Percentiles rank a stretch among this genome's conserved stretches.
phyloP scores from a whole-genome alignment of 92 coral and sea anemone species.

The Phenganax subtilis region DNA sequence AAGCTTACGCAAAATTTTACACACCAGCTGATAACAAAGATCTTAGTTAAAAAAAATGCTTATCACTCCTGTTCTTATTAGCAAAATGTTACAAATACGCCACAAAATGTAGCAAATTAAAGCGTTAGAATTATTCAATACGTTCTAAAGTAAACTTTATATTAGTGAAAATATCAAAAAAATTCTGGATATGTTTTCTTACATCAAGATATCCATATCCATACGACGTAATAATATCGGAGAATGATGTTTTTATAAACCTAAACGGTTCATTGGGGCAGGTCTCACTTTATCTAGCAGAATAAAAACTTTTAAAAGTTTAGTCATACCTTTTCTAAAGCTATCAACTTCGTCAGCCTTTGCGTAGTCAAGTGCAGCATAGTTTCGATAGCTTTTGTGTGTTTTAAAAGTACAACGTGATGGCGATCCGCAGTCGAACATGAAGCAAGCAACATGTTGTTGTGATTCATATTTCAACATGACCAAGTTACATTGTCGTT shows the following conservation, averaged over 20 bases:
- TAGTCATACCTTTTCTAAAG: not conserved
- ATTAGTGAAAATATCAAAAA: not conserved
- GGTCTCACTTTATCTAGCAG: not conserved
- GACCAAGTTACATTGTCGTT: constrained; percentile 59
- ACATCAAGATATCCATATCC: not conserved
- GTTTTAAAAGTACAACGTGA: constrained; percentile 54
- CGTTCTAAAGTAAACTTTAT: not conserved
- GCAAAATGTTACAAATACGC: not conserved
- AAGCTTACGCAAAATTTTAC: not conserved
- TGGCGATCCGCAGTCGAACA: constrained; percentile 71
- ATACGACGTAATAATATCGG: not conserved
- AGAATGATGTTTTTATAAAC: not conserved
- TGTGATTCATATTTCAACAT: constrained; percentile 51
- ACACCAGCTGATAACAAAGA: not conserved
- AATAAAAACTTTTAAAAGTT: not conserved
- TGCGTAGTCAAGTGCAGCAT: not conserved
- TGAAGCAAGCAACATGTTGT: constrained; percentile 54
- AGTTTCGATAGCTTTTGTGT: constrained; percentile 28
- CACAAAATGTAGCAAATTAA: too few species aligned
- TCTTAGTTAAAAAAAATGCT: not conserved
- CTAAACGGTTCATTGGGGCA: not conserved
- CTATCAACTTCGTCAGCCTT: too few species aligned
- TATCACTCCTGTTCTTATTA: not conserved
- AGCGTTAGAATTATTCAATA: not conserved
- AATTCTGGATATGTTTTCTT: not conserved